Evolutionary conservation across 2,797 vertebrate species (phyloP).

Genomic region (Notolabrus celidotus): DNA sequence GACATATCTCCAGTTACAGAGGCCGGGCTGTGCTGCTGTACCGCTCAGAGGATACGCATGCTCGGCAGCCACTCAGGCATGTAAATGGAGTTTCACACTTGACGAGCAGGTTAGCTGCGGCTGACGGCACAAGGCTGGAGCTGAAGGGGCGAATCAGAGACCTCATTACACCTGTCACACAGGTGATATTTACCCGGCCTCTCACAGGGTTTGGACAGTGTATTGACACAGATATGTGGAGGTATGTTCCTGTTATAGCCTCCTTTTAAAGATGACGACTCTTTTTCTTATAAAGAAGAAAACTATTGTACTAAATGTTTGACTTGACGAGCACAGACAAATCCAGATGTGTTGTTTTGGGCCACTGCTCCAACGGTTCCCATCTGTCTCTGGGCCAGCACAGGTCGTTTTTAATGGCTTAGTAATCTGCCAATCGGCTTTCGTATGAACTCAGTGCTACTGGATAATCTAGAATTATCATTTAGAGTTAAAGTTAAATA

Average conservation of each 20-base stretch:
- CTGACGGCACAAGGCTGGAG: constrained; percentile 20
- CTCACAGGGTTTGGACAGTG: background rate
- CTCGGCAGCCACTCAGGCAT: constrained; percentile 46
- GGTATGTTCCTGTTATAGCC: too few relatives aligned
- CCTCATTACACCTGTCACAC: constrained; percentile 10
- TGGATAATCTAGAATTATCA: constrained; percentile 18
- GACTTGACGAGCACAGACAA: constrained; percentile 4
- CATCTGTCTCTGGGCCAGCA: constrained; percentile 30
- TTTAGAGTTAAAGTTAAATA: constrained; percentile 1
- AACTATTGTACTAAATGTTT: too few relatives aligned
- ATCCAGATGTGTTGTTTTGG: constrained; percentile 34
- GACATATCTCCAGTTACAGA: constrained; percentile 83
- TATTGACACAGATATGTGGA: too few relatives aligned
- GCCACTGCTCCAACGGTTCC: constrained; percentile 13
- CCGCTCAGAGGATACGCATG: constrained; percentile 37
- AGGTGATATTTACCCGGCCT: constrained; percentile 13
- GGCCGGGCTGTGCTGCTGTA: constrained; percentile 48
- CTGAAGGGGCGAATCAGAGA: constrained; percentile 7
- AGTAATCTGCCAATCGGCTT: constrained; percentile 20
- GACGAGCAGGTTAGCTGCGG: constrained; percentile 28
- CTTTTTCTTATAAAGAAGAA: too few relatives aligned
- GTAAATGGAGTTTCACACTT: constrained; percentile 66
- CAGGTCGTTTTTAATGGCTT: constrained; percentile 20
- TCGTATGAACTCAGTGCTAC: constrained; percentile 11
- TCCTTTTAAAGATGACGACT: too few relatives aligned